phyloP scores from a whole-genome alignment of 2,888 invertebrate species.

The Ditula angustiorana region DNA sequence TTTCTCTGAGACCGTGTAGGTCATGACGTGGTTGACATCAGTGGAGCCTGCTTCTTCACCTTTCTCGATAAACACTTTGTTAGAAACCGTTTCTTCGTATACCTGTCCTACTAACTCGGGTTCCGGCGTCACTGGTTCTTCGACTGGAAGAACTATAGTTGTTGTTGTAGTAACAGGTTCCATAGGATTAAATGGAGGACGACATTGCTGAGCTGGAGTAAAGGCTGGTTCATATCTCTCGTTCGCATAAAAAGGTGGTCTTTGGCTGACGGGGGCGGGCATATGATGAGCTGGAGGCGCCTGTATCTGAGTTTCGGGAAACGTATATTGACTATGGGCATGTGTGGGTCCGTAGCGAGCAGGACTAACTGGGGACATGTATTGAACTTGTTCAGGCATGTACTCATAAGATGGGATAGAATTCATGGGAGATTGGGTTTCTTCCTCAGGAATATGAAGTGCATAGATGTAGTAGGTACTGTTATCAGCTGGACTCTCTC shows the following conservation, averaged over 20 bases:
- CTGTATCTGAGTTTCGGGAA: constrained; percentile 63
- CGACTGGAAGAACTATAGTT: constrained; percentile 54
- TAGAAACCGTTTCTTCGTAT: constrained; percentile 72
- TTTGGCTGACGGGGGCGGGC: constrained; percentile 59
- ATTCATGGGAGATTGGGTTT: constrained; percentile 43
- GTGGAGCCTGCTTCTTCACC: constrained; percentile 71
- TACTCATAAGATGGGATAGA: constrained; percentile 46
- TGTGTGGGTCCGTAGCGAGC: constrained; percentile 47
- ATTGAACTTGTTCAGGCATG: constrained; percentile 45
- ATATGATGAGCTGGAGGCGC: constrained; percentile 56
- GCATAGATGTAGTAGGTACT: constrained; percentile 54
- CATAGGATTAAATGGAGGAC: constrained; percentile 57
- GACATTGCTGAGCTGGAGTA: constrained; percentile 58
- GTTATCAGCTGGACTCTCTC: constrained; percentile 45
- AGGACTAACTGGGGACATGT: constrained; percentile 45
- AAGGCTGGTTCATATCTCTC: constrained; percentile 55
- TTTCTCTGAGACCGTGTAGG: constrained; percentile 74
- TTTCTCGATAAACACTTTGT: constrained; percentile 69
- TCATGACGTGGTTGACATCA: constrained; percentile 75
- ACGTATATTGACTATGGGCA: constrained; percentile 51
- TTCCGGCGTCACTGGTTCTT: constrained; percentile 61
- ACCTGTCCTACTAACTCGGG: constrained; percentile 74
- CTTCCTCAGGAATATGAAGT: constrained; percentile 48
- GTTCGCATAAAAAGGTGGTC: constrained; percentile 60
- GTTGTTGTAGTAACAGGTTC: constrained; percentile 62